These are phyloP conservation scores for Micropoecilia bifurca DNA, from an alignment of 2,797 vertebrate genomes.

Conservation along the genomic window DNA sequence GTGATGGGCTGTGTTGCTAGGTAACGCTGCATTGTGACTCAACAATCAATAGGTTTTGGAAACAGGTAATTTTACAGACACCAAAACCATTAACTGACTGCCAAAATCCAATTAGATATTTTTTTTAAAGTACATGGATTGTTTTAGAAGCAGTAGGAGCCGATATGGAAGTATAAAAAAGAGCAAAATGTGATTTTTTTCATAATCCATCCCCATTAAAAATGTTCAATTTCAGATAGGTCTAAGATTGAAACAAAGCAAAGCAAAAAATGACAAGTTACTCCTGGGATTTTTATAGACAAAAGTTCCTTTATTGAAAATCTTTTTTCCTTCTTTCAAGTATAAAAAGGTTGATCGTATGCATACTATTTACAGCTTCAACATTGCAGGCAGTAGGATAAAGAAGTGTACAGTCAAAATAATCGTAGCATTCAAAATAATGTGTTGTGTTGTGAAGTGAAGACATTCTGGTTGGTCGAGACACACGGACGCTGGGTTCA, in stretches of 20 bases:
- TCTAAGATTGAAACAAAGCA: neutral
- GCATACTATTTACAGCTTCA: constrained; percentile 76
- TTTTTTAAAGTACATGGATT: too few species aligned
- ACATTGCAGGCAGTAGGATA: constrained; percentile 81
- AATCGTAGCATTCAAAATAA: constrained; percentile 77
- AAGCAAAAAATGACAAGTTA: constrained; percentile 30
- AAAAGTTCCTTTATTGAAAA: constrained; percentile 74
- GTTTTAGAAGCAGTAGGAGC: too few species aligned
- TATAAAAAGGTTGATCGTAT: constrained; percentile 69
- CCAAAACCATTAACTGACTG: too few species aligned
- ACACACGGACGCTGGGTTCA: neutral
- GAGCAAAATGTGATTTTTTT: too few species aligned
- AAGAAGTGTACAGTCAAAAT: constrained; percentile 75
- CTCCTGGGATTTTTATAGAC: constrained; percentile 54
- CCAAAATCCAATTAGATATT: too few species aligned
- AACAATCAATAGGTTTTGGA: too few species aligned
- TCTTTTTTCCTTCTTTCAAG: constrained; percentile 48
- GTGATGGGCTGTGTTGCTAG: too few species aligned
- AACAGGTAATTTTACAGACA: too few species aligned
- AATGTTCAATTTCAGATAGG: neutral
- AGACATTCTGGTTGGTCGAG: constrained; percentile 59
- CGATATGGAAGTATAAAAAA: too few species aligned
- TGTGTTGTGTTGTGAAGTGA: constrained; percentile 46
- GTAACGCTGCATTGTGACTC: too few species aligned
- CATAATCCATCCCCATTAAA: too few species aligned